Percentiles rank a stretch among this genome's conserved stretches.
Conservation (phyloP, 2,888 invertebrate species). For the Stictocephala bisonia region DNA sequence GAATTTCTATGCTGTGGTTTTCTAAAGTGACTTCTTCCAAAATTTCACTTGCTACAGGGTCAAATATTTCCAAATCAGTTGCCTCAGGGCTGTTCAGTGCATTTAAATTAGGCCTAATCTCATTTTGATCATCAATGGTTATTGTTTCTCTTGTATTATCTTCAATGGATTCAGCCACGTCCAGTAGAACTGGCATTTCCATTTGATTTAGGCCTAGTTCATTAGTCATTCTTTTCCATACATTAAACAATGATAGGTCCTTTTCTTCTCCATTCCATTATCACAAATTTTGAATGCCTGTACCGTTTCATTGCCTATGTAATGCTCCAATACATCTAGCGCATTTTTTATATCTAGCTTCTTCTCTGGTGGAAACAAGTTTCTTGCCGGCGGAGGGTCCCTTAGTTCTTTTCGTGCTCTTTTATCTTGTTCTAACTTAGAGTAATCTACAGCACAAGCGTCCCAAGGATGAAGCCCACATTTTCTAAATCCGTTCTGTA, state of each 20-base stretch:
- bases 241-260: slow-evolving; percentile 22
- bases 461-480: no score
- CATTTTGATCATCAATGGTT: slow-evolving; percentile 1
- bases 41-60: neutral
- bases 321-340: slow-evolving; percentile 1
- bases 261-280: slow-evolving; percentile 18
- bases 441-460: no score
- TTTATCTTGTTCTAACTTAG: neutral
- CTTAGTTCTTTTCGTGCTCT: no score
- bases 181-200: neutral
- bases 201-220: neutral
- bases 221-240: slow-evolving; percentile 25
- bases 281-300: slow-evolving; percentile 16
- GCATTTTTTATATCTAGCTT: neutral
- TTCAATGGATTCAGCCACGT: neutral
- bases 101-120: neutral
- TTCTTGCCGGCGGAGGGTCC: neutral
- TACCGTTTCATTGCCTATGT: neutral
- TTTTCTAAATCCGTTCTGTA: slow-evolving; percentile 10
- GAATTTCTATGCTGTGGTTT: neutral
- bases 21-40: neutral
- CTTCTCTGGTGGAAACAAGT: neutral
- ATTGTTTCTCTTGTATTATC: neutral
- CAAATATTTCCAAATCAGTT: neutral
- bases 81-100: neutral